phyloP scores from a whole-genome alignment of 1,140 invertebrate genomes.

The Nephotettix cincticeps region DNA sequence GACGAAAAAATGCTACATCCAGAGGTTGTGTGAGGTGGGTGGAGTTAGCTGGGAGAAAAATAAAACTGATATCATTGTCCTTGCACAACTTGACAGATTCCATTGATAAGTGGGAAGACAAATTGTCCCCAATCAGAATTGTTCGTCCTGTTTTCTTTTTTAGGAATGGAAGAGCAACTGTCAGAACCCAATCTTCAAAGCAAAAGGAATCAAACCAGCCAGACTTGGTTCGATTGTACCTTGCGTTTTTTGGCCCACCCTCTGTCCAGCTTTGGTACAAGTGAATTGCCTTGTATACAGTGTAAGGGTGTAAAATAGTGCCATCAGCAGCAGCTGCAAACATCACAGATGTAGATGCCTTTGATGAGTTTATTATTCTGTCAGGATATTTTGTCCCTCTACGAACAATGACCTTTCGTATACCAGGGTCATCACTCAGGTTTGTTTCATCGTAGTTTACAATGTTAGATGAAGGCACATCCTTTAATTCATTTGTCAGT shows the following conservation, averaged over 20 bases:
- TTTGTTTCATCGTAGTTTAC: constrained; percentile 49
- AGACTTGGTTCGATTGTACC: constrained; percentile 36
- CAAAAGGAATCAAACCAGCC: constrained; percentile 39
- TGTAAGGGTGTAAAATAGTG: constrained; percentile 34
- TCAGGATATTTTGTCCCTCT: constrained; percentile 45
- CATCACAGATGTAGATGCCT: constrained; percentile 45
- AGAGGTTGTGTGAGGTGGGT: too few species aligned
- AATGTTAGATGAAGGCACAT: constrained; percentile 32
- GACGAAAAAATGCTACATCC: constrained; percentile 47
- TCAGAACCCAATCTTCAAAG: constrained; percentile 39
- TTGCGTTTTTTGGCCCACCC: constrained; percentile 31
- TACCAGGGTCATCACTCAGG: constrained; percentile 45
- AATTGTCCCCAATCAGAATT: constrained; percentile 44
- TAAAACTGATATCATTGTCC: constrained; percentile 44
- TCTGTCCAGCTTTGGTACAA: constrained; percentile 38
- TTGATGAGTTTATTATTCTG: constrained; percentile 43
- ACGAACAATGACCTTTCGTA: constrained; percentile 39
- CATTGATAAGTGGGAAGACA: constrained; percentile 39
- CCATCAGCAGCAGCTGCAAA: constrained; percentile 45
- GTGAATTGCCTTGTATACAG: constrained; percentile 40
- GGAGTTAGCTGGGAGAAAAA: constrained; percentile 46
- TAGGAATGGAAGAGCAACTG: constrained; percentile 27
- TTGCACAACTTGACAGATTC: constrained; percentile 39
- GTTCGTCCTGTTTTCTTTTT: constrained; percentile 24
- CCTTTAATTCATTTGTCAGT: constrained; percentile 30